Evolutionary conservation across 2,888 invertebrate genomes (phyloP).

Genomic region (Agrilus mali): DNA sequence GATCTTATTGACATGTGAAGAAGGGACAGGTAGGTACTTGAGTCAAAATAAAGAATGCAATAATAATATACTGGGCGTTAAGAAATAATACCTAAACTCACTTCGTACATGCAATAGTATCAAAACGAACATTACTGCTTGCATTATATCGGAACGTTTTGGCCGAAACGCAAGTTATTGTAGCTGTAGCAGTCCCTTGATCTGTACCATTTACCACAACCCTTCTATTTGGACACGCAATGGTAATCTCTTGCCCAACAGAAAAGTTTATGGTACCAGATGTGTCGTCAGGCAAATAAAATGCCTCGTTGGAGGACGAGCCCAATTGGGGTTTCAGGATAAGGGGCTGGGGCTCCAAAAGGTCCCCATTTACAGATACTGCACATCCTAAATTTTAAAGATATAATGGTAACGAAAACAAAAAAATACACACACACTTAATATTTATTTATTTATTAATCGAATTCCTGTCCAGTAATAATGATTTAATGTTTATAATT

Average conservation of each 20-base stretch:
- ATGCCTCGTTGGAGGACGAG: conserved; percentile 11
- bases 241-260: conserved; percentile 9
- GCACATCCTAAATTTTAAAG: conserved; percentile 26
- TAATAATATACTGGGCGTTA: no score
- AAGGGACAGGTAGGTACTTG: no score
- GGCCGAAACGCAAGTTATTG: conserved; percentile 13
- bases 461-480: no score
- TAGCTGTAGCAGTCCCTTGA: conserved; percentile 4
- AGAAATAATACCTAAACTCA: no score
- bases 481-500: no score
- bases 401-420: no score
- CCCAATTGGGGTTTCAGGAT: conserved; percentile 33
- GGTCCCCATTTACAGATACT: conserved; percentile 37
- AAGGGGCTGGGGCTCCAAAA: conserved; percentile 46
- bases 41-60: no score
- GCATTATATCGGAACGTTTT: conserved; percentile 14
- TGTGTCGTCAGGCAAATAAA: conserved; percentile 13
- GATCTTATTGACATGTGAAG: no score
- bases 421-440: no score
- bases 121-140: conserved; percentile 24
- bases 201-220: conserved; percentile 9
- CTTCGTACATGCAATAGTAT: conserved; percentile 32
- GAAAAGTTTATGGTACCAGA: conserved; percentile 12
- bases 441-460: no score
- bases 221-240: conserved; percentile 16